Conservation (phyloP, 2,113 vertebrate genomes). For the Myrmecobius fasciatus region DNA sequence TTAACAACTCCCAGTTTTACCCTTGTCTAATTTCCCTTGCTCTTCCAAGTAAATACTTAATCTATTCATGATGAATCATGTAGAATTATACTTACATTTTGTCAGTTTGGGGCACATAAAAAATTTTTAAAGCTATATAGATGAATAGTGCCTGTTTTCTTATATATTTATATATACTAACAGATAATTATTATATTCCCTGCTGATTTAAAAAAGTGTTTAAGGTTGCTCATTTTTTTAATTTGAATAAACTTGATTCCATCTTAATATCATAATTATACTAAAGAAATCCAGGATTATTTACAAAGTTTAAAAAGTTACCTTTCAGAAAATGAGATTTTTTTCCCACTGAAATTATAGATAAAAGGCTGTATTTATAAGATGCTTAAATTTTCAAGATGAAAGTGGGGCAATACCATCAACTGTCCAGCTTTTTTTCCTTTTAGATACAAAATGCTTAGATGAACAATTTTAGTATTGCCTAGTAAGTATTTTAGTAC, state of each 20-base stretch:
- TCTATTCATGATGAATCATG: slow-evolving; percentile 55
- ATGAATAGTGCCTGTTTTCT: slow-evolving; percentile 1
- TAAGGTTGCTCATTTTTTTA: background rate
- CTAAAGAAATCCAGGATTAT: background rate
- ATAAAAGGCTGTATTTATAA: background rate
- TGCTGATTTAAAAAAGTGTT: slow-evolving; percentile 29
- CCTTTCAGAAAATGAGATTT: slow-evolving; percentile 13
- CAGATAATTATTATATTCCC: background rate
- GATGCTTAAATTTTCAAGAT: background rate
- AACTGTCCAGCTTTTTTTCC: background rate
- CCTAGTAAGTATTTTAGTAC: background rate
- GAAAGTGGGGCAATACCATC: background rate
- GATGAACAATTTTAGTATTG: no score
- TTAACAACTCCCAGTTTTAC: slow-evolving; percentile 46
- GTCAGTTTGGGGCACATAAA: slow-evolving; percentile 39
- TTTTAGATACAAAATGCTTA: background rate
- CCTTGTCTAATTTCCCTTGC: slow-evolving; percentile 43
- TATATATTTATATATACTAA: background rate
- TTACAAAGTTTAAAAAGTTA: slow-evolving; percentile 42
- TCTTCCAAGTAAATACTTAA: slow-evolving; percentile 51
- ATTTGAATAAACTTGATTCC: background rate
- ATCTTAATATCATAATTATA: slow-evolving; percentile 27
- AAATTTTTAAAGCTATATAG: background rate
- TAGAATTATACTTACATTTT: slow-evolving; percentile 20
- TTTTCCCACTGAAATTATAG: slow-evolving; percentile 39